A percentile compares a stretch with the other conserved stretches of the same genome.
These are phyloP conservation scores for Acridotheres tristis DNA, from an alignment of 2,797 vertebrate genomes.

Conservation along the genomic window DNA sequence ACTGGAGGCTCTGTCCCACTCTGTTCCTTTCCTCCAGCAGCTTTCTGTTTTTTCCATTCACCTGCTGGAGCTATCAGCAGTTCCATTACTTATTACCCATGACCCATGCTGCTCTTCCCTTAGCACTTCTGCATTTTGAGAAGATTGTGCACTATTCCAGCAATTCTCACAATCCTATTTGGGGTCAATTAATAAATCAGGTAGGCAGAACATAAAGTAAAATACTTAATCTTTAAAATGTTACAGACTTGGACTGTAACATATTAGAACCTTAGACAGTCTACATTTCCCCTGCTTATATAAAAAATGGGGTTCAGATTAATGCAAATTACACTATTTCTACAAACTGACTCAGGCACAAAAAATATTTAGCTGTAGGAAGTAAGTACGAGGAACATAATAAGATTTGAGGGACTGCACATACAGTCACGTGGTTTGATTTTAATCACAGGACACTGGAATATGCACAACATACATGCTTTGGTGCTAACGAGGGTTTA, in stretches of 20 bases:
- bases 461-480: not conserved
- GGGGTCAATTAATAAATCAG: not conserved
- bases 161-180: not conserved
- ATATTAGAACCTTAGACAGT: not conserved
- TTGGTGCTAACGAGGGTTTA: not conserved
- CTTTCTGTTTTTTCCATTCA: not conserved
- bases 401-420: not conserved
- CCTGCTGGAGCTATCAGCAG: not conserved
- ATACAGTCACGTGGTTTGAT: not conserved
- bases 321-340: not conserved
- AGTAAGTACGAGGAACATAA: not conserved
- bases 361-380: not conserved
- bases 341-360: not conserved
- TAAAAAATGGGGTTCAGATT: not conserved
- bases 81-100: not conserved
- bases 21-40: not conserved
- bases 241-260: not conserved
- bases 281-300: not conserved
- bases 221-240: not conserved
- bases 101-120: not conserved
- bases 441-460: not conserved
- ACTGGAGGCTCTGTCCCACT: not conserved
- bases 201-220: not conserved
- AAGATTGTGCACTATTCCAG: not conserved
- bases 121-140: not conserved